These are phyloP conservation scores for Amphiura filiformis DNA, from an alignment of 35 echinoderm and acorn worm genomes.

Conservation along the genomic window DNA sequence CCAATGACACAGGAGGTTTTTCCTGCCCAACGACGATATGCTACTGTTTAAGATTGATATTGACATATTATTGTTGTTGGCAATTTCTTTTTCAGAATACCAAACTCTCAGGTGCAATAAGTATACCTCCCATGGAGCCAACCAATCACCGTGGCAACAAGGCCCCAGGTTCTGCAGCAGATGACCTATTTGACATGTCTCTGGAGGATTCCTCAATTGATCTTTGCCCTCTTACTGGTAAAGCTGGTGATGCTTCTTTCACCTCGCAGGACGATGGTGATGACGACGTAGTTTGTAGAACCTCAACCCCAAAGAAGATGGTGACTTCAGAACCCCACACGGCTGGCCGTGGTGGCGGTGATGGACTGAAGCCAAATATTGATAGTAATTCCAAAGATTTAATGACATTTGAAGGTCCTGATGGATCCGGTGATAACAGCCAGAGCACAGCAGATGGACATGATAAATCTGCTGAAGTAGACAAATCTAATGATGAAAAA, in stretches of 20 bases:
- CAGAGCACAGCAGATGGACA: too few relatives aligned
- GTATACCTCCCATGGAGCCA: background rate
- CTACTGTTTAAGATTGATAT: too few relatives aligned
- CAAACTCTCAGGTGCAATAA: background rate
- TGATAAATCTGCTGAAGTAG: too few relatives aligned
- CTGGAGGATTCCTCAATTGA: background rate
- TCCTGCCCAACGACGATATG: too few relatives aligned
- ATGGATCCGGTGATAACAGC: too few relatives aligned
- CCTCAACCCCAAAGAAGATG: background rate
- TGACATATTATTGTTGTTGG: too few relatives aligned
- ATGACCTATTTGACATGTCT: background rate
- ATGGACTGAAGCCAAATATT: background rate
- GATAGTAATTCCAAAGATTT: background rate
- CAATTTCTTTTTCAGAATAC: background rate
- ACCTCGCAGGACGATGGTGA: constrained; percentile 1
- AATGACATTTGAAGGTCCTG: background rate
- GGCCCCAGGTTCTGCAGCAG: background rate
- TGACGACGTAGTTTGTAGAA: background rate
- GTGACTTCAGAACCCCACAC: background rate
- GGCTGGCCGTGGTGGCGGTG: background rate
- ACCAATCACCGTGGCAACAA: background rate
- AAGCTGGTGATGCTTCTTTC: background rate
- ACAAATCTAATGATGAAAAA: too few relatives aligned
- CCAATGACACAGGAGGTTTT: too few relatives aligned
- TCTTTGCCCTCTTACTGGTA: background rate